Conservation (phyloP, 2,888 invertebrate genomes). For the Cinara cedri region DNA sequence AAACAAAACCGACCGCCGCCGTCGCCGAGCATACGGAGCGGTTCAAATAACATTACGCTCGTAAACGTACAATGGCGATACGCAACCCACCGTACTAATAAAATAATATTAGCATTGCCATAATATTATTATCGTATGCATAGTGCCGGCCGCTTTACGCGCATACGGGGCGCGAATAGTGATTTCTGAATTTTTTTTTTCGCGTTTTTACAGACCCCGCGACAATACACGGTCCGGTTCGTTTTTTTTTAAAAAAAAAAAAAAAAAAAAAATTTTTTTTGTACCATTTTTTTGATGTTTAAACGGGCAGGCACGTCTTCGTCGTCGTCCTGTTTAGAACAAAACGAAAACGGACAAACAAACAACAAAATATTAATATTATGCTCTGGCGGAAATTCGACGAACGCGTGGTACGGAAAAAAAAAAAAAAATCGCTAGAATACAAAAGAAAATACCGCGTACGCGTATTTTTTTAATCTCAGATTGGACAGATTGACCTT, state of each 20-base stretch:
- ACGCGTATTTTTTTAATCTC: not conserved
- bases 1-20: constrained; percentile 48
- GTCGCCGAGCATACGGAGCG: constrained; percentile 35
- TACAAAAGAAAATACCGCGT: not conserved
- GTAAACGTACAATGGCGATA: too few relatives aligned
- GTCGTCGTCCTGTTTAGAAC: too few relatives aligned
- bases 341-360: not conserved
- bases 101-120: not conserved
- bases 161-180: too few relatives aligned
- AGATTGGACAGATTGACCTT: constrained; percentile 27
- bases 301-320: too few relatives aligned
- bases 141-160: too few relatives aligned
- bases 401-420: too few relatives aligned
- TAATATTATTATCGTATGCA: too few relatives aligned
- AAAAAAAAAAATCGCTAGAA: not conserved
- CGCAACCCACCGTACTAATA: not conserved
- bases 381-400: too few relatives aligned
- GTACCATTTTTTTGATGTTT: too few relatives aligned
- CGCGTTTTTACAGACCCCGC: not conserved
- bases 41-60: not conserved
- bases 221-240: too few relatives aligned
- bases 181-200: not conserved
- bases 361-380: not conserved
- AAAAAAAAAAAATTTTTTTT: too few relatives aligned
- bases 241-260: too few relatives aligned